phyloP scores from a whole-genome alignment of 1,140 invertebrate species.

The Drosophila kikkawai region DNA sequence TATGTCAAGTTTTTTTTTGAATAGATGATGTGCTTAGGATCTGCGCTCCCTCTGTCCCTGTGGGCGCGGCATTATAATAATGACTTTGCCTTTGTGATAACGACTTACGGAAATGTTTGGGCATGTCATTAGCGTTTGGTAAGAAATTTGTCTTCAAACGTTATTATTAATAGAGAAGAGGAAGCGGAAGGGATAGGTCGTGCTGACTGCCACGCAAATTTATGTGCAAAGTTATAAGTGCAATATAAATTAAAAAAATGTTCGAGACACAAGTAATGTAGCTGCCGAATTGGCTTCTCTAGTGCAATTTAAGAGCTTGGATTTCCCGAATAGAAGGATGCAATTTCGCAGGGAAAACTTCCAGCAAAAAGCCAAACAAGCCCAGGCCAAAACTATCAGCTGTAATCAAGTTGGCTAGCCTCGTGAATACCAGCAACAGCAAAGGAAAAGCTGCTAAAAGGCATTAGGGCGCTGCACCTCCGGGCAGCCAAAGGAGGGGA shows the following conservation, averaged over 20 bases:
- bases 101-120: conserved; percentile 84
- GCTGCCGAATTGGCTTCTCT: not conserved
- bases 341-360: conserved; percentile 27
- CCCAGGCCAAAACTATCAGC: conserved; percentile 69
- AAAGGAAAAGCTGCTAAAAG: conserved; percentile 76
- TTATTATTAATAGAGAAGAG: conserved; percentile 70
- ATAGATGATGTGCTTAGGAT: conserved; percentile 70
- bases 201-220: conserved; percentile 56
- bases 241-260: conserved; percentile 72
- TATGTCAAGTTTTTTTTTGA: conserved; percentile 82
- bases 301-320: conserved; percentile 8
- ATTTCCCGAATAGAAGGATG: conserved; percentile 11
- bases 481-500: conserved; percentile 26
- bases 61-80: conserved; percentile 74
- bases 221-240: conserved; percentile 74
- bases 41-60: conserved; percentile 1
- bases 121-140: conserved; percentile 77
- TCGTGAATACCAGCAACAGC: conserved; percentile 29
- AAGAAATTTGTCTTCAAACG: conserved; percentile 70
- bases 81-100: conserved; percentile 83
- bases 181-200: conserved; percentile 34
- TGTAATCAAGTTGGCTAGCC: conserved; percentile 78
- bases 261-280: conserved; percentile 40
- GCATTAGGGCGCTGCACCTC: conserved; percentile 68
- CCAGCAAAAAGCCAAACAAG: conserved; percentile 39